A percentile compares a stretch with the other conserved stretches of the same genome.
phyloP scores from a whole-genome alignment of 2,113 vertebrate genomes.

The Megalops atlanticus region DNA sequence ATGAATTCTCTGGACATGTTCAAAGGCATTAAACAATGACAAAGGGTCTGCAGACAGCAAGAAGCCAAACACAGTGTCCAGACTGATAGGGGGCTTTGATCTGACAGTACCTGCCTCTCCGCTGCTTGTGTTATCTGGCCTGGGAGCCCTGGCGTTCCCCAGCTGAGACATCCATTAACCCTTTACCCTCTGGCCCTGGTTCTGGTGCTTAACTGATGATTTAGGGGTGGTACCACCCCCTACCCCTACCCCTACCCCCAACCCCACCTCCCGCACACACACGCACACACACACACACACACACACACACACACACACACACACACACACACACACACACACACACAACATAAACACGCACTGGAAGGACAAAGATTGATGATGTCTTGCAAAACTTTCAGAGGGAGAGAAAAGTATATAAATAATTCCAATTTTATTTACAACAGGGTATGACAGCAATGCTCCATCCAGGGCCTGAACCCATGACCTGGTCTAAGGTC shows the following conservation, averaged over 20 bases:
- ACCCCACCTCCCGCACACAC: constrained; percentile 53
- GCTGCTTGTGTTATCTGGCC: constrained; percentile 68
- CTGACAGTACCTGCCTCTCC: constrained; percentile 73
- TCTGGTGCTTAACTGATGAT: constrained; percentile 74
- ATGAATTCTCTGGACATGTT: neutral
- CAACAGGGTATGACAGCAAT: no score
- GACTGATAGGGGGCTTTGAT: constrained; percentile 70
- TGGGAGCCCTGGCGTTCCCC: constrained; percentile 44
- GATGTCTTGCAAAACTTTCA: constrained; percentile 52
- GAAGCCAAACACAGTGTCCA: constrained; percentile 63
- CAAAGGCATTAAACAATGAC: constrained; percentile 16
- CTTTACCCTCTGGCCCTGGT: constrained; percentile 59
- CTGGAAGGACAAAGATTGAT: constrained; percentile 66
- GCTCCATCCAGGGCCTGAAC: no score
- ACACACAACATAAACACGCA: no score
- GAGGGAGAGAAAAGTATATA: no score
- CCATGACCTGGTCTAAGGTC: no score
- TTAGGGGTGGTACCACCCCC: constrained; percentile 58
- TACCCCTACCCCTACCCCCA: constrained; percentile 40
- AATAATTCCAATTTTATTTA: no score
- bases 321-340: no score
- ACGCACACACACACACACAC: no score
- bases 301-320: no score
- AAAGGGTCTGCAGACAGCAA: neutral
- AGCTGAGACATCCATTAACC: constrained; percentile 71